A percentile compares a stretch with the other conserved stretches of the same genome.
Conservation (phyloP, 2,888 invertebrate species). For the Pherbina coryleti region DNA sequence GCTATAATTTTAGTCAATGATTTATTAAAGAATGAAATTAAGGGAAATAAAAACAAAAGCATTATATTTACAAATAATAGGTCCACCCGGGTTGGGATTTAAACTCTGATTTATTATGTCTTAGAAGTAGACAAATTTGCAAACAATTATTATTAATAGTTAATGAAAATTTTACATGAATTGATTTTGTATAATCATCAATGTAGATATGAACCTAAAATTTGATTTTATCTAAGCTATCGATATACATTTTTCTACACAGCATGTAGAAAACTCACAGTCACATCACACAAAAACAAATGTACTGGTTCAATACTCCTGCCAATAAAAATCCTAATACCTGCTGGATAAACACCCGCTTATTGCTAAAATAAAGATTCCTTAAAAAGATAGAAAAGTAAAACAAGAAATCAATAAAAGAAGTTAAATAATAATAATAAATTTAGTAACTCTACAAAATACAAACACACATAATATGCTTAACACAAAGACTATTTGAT, state of each 20-base stretch:
- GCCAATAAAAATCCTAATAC: slow-evolving; percentile 66
- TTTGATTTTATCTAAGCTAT: too few relatives aligned
- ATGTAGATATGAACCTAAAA: too few relatives aligned
- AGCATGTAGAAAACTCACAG: slow-evolving; percentile 49
- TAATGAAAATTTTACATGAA: too few relatives aligned
- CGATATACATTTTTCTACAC: background rate
- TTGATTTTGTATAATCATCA: too few relatives aligned
- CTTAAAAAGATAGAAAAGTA: slow-evolving; percentile 33
- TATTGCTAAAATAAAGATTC: slow-evolving; percentile 57
- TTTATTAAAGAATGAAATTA: too few relatives aligned
- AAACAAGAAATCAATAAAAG: slow-evolving; percentile 29
- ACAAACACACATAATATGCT: slow-evolving; percentile 17
- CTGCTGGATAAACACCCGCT: slow-evolving; percentile 66
- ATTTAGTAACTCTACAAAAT: slow-evolving; percentile 17
- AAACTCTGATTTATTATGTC: too few relatives aligned
- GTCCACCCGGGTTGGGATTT: too few relatives aligned
- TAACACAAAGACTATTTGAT: slow-evolving; percentile 27
- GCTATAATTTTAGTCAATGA: too few relatives aligned
- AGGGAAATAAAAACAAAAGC: too few relatives aligned
- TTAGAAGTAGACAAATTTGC: too few relatives aligned
- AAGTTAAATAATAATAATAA: background rate
- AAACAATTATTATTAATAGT: too few relatives aligned
- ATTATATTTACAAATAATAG: too few relatives aligned
- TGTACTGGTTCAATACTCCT: slow-evolving; percentile 56
- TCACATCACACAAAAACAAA: background rate